Evolutionary conservation across 1,140 invertebrate species (phyloP).

Genomic region (Papilio glaucus): DNA sequence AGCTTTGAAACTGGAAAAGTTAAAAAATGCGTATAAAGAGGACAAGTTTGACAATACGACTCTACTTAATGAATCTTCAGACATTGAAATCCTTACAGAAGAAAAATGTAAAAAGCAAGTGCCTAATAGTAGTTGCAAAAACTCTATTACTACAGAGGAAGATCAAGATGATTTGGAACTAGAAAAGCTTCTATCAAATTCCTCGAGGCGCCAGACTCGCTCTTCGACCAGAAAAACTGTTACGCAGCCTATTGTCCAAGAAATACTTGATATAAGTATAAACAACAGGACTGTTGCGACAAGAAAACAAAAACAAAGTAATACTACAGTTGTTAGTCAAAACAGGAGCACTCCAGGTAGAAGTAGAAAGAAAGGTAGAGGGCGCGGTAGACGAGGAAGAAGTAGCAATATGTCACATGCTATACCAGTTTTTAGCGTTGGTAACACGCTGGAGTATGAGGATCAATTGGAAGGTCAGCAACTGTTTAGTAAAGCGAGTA

Average conservation of each 20-base stretch:
- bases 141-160: neutral
- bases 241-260: neutral
- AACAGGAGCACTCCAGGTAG: conserved; percentile 26
- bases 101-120: conserved; percentile 8
- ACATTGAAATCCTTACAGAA: conserved; percentile 12
- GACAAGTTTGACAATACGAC: conserved; percentile 46
- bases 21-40: conserved; percentile 54
- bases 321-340: neutral
- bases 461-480: conserved; percentile 54
- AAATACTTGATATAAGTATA: neutral
- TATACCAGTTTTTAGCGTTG: conserved; percentile 57
- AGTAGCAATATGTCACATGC: neutral
- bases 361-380: conserved; percentile 40
- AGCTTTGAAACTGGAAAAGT: conserved; percentile 50
- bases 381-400: conserved; percentile 34
- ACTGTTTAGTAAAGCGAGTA: conserved; percentile 51
- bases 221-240: conserved; percentile 5
- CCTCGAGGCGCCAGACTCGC: conserved; percentile 1
- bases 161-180: conserved; percentile 7
- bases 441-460: conserved; percentile 67
- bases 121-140: neutral
- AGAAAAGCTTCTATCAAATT: conserved; percentile 13
- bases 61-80: conserved; percentile 43
- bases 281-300: neutral
- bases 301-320: neutral